A percentile compares a stretch with the other conserved stretches of the same genome.
phyloP scores from a whole-genome alignment of 2,888 invertebrate species.

The Himalopsyche anomala region DNA sequence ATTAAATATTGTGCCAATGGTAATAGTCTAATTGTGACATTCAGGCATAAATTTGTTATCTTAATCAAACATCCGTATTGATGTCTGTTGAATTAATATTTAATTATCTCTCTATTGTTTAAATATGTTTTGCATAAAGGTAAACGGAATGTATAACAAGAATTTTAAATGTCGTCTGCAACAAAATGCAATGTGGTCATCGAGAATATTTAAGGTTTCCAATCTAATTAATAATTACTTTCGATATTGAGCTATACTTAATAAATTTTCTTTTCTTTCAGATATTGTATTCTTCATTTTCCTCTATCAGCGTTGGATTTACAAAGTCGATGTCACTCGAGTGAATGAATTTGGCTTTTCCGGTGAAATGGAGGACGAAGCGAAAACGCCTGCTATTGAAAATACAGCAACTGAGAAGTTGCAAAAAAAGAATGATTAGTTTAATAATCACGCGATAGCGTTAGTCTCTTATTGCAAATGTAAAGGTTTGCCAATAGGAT shows the following conservation, averaged over 20 bases:
- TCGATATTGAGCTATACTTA: no score
- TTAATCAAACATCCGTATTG: no score
- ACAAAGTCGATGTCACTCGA: conserved; percentile 95
- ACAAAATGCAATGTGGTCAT: no score
- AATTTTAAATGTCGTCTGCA: no score
- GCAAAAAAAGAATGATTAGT: conserved; percentile 55
- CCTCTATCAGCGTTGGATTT: conserved; percentile 99
- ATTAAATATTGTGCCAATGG: no score
- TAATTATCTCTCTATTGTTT: no score
- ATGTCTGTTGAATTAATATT: no score
- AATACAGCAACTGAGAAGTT: conserved; percentile 31
- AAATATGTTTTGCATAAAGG: no score
- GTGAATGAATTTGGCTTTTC: conserved; percentile 99
- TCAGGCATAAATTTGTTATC: no score
- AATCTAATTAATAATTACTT: not conserved
- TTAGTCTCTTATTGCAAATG: conserved; percentile 27
- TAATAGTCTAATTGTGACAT: no score
- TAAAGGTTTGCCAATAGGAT: conserved; percentile 3
- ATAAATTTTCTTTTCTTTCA: conserved; percentile 71
- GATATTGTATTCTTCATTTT: conserved; percentile 99
- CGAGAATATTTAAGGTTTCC: no score
- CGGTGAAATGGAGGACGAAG: conserved; percentile 88
- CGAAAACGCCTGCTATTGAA: conserved; percentile 50
- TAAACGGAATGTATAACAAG: no score
- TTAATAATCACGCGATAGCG: not conserved